A percentile compares a stretch with the other conserved stretches of the same genome.
Evolutionary conservation across 2,113 vertebrate genomes (phyloP).

Genomic region (Lipotes vexillifer): DNA sequence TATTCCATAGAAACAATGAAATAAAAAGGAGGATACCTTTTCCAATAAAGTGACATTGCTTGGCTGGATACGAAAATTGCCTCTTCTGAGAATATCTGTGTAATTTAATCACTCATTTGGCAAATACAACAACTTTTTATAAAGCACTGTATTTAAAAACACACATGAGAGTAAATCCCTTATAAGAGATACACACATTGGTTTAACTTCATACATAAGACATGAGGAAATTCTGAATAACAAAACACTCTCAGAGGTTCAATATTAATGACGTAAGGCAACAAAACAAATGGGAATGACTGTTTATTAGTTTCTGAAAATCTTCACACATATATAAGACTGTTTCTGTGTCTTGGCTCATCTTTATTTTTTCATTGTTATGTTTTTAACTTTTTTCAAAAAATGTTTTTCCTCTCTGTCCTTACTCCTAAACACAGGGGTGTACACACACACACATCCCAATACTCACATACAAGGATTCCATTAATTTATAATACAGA

Average conservation of each 20-base stretch:
- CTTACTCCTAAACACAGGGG: background rate
- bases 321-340: background rate
- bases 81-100: background rate
- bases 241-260: background rate
- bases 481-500: background rate
- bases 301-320: background rate
- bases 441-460: background rate
- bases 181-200: background rate
- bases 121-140: background rate
- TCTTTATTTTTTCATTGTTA: background rate
- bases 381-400: background rate
- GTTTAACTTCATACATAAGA: background rate
- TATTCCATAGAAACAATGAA: background rate
- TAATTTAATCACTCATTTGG: background rate
- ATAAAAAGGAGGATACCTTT: background rate
- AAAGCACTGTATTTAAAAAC: constrained; percentile 11
- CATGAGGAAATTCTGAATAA: constrained; percentile 27
- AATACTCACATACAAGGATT: background rate
- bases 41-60: background rate
- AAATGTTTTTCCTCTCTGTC: background rate
- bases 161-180: background rate
- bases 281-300: background rate
- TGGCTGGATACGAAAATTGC: background rate
- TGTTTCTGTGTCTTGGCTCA: background rate
- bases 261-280: background rate